phyloP scores from a whole-genome alignment of 2,888 invertebrate species.

The Orchestes rusci region DNA sequence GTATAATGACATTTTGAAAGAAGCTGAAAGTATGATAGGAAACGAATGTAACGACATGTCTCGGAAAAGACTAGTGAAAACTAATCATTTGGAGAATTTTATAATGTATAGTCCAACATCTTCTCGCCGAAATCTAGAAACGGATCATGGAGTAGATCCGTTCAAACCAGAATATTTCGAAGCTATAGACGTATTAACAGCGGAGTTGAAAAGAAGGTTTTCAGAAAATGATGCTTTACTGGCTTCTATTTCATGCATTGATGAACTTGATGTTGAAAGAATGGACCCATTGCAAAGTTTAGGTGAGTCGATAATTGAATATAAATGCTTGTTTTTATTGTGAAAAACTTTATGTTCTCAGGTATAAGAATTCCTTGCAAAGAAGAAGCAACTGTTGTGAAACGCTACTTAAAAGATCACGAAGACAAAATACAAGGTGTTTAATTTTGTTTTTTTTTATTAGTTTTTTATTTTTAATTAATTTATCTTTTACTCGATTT shows the following conservation, averaged over 20 bases:
- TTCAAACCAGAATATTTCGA: conserved; percentile 3
- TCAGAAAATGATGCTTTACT: conserved; percentile 4
- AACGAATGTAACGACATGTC: neutral
- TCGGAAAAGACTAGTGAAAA: no score
- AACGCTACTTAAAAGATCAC: no score
- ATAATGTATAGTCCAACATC: neutral
- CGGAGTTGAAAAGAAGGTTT: conserved; percentile 7
- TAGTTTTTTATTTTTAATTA: no score
- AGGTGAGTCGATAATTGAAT: no score
- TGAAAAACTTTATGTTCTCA: no score
- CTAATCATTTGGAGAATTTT: neutral
- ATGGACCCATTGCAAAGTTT: no score
- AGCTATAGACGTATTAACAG: conserved; percentile 5
- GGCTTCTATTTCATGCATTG: neutral
- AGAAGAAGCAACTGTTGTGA: no score
- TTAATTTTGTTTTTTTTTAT: no score
- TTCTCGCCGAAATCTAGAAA: conserved; percentile 5
- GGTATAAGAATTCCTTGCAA: no score
- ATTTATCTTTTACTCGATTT: no score
- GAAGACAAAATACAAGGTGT: no score
- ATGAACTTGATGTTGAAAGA: conserved; percentile 4
- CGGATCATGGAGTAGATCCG: neutral
- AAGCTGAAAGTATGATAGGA: neutral
- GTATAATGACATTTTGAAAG: conserved; percentile 4
- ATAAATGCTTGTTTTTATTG: no score